Base-by-base conservation (phyloP, 2,113 vertebrate species). In the Vidua chalybeata region DNA sequence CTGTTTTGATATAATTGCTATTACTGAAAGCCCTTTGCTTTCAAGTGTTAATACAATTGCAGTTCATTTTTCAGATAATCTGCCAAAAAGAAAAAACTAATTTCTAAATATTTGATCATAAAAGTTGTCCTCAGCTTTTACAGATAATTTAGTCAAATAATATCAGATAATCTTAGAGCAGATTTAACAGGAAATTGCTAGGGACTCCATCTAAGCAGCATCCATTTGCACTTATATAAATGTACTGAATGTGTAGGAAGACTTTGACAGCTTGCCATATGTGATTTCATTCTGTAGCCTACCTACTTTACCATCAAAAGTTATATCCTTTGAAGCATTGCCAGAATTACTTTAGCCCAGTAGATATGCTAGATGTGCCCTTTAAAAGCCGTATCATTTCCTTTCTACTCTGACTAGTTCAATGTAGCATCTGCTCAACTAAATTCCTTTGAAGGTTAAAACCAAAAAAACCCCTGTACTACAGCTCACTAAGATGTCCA, bases 151-250 rank as follows among this genome's bases (percentile, higher is more conserved):
- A 98, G 98, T 97, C 96, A 98, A 98, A 98, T 98, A 98, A 98
- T 98, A 98, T 97, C 98, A 98, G 97, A 97, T 97, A 97, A 98
- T 98, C 97, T 98, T 97, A 92, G 94, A 96, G 96, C 90, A 97
- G 96, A 96, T 97, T 98, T 97, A 94, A 95, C 96, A 98, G 97
- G 97, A 98, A 98, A 98, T 98, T 98, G 97, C 96, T 95, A 85
- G 89, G 77, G 94, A 98, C 96, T 97, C 93, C 95, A 95, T 98
- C 97, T 97, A 97, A 97, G 97, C 95, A 97, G 98, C 97, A 98
- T 98, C 98, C 98, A 99, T 99, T 99, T 99, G 99, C 99, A 98
- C 99, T 98, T 99, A 99, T 98, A 99, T 99, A 98, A 99, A 98
- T 98, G 98, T 98, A 98, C 98, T 98, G 97, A 98, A 99, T 98